phyloP scores from a whole-genome alignment of 1,140 invertebrate species.

The Pseudoatta argentina region DNA sequence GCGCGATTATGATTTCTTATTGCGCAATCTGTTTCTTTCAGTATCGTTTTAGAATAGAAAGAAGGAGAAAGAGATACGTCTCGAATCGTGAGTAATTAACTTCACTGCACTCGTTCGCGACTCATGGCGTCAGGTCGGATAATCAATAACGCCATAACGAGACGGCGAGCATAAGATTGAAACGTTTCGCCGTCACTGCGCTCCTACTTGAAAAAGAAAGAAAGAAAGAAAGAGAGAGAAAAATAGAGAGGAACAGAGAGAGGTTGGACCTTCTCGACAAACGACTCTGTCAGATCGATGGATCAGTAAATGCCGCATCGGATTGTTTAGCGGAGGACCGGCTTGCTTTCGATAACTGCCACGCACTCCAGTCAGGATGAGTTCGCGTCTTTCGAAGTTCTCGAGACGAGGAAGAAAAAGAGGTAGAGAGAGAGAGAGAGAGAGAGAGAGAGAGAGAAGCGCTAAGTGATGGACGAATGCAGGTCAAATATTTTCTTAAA shows the following conservation, averaged over 20 bases:
- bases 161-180: slow-evolving; percentile 69
- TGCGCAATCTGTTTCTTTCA: slow-evolving; percentile 17
- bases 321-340: slow-evolving; percentile 73
- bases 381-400: slow-evolving; percentile 70
- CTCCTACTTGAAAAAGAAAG: slow-evolving; percentile 45
- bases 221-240: slow-evolving; percentile 3
- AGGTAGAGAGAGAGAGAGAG: slow-evolving; percentile 38
- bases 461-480: slow-evolving; percentile 68
- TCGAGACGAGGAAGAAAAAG: slow-evolving; percentile 11
- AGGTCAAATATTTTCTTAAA: slow-evolving; percentile 69
- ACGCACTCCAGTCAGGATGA: slow-evolving; percentile 74
- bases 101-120: slow-evolving; percentile 53
- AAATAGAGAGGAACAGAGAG: slow-evolving; percentile 58
- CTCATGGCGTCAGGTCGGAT: slow-evolving; percentile 60
- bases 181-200: slow-evolving; percentile 67
- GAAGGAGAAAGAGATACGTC: neutral
- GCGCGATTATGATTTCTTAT: slow-evolving; percentile 30
- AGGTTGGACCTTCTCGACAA: slow-evolving; percentile 55
- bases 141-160: slow-evolving; percentile 74
- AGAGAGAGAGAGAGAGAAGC: slow-evolving; percentile 43
- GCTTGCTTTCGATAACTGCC: slow-evolving; percentile 69
- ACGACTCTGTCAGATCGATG: slow-evolving; percentile 75
- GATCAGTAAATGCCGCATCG: slow-evolving; percentile 76
- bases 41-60: slow-evolving; percentile 9
- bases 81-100: slow-evolving; percentile 61